Conservation (phyloP, 2,888 invertebrate genomes). For the Rotaria magnacalcarata region DNA sequence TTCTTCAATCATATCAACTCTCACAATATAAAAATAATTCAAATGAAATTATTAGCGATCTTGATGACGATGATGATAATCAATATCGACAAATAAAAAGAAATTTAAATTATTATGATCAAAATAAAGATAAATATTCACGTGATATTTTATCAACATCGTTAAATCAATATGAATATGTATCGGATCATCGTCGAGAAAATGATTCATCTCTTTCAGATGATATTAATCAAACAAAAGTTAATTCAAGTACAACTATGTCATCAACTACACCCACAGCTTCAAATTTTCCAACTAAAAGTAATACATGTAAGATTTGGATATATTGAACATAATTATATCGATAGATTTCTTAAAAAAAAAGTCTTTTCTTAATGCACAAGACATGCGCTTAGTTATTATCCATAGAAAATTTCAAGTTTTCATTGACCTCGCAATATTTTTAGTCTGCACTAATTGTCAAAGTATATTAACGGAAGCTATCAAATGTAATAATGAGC, state of each 20-base stretch:
- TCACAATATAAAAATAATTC: background rate
- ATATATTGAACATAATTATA: too few relatives aligned
- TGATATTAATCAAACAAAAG: background rate
- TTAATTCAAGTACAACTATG: background rate
- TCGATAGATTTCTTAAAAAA: too few relatives aligned
- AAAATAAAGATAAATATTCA: background rate
- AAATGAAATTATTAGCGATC: background rate
- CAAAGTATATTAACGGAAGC: too few relatives aligned
- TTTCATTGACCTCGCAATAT: too few relatives aligned
- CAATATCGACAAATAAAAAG: background rate
- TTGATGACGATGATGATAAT: background rate
- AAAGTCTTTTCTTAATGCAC: too few relatives aligned
- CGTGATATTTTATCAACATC: background rate
- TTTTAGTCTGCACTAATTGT: too few relatives aligned
- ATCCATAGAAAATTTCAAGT: too few relatives aligned
- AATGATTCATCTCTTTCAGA: background rate
- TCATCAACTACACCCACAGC: background rate
- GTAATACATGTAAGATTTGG: background rate
- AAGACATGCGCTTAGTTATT: too few relatives aligned
- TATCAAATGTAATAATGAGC: too few relatives aligned
- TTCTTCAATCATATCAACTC: conserved; percentile 16
- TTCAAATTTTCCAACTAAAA: background rate
- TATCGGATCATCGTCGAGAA: too few relatives aligned
- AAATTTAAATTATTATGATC: background rate
- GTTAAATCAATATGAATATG: too few relatives aligned